phyloP scores from a whole-genome alignment of 1,140 invertebrate species.

The Proctacanthus coquilletti region DNA sequence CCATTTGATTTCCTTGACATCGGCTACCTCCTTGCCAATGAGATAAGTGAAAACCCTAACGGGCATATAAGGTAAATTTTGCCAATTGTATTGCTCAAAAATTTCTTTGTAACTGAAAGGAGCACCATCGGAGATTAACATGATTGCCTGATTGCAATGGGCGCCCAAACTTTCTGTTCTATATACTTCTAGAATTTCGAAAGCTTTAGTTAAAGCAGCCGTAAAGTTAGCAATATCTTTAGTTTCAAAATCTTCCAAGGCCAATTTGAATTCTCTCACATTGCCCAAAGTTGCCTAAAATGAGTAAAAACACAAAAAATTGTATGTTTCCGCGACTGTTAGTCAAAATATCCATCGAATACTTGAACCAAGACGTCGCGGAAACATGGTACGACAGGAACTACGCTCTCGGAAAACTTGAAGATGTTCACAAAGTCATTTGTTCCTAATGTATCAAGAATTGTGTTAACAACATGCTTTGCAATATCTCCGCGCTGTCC shows the following conservation, averaged over 20 bases:
- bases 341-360: too few relatives aligned
- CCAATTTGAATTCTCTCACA: slow-evolving; percentile 66
- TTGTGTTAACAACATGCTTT: slow-evolving; percentile 82
- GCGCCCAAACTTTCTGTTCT: slow-evolving; percentile 42
- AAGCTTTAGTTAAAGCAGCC: slow-evolving; percentile 74
- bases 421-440: slow-evolving; percentile 98
- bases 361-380: slow-evolving; percentile 70
- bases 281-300: slow-evolving; percentile 77
- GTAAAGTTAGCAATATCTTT: slow-evolving; percentile 90
- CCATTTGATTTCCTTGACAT: slow-evolving; percentile 76
- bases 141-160: slow-evolving; percentile 70
- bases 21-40: slow-evolving; percentile 78
- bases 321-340: slow-evolving; percentile 13
- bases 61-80: slow-evolving; percentile 48
- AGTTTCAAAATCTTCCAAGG: slow-evolving; percentile 60
- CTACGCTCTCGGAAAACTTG: slow-evolving; percentile 61
- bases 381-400: slow-evolving; percentile 76
- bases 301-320: slow-evolving; percentile 1
- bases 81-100: slow-evolving; percentile 78
- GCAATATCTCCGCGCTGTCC: slow-evolving; percentile 86
- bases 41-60: slow-evolving; percentile 96
- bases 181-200: slow-evolving; percentile 60
- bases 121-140: slow-evolving; percentile 95
- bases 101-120: slow-evolving; percentile 85
- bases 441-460: slow-evolving; percentile 92